Conservation (phyloP, 2,113 vertebrate genomes). For the Varanus salvator region DNA sequence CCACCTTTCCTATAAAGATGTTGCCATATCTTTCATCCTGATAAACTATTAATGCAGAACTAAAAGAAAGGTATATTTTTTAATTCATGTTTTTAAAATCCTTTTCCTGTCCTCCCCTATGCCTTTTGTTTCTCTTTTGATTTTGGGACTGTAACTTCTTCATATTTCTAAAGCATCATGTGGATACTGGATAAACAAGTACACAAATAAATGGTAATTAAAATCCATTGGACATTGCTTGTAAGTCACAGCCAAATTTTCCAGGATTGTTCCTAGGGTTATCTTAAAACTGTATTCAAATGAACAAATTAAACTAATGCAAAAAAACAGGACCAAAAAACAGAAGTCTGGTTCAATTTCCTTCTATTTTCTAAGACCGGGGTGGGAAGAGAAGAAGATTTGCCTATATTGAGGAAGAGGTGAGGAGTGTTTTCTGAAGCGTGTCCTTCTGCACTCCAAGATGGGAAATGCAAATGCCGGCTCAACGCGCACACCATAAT, state of each 20-base stretch:
- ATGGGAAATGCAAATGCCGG: constrained; percentile 38
- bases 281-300: not conserved
- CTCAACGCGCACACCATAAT: not conserved
- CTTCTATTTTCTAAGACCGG: constrained; percentile 1
- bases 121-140: too few species aligned
- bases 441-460: constrained; percentile 40
- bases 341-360: not conserved
- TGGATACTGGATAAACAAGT: not conserved
- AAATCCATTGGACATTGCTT: not conserved
- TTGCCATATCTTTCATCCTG: too few species aligned
- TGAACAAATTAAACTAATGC: not conserved
- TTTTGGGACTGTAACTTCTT: not conserved
- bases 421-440: constrained; percentile 36
- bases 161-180: not conserved
- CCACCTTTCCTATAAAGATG: too few species aligned
- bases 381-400: constrained; percentile 2
- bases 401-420: constrained; percentile 31
- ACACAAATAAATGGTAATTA: not conserved
- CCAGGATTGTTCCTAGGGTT: not conserved
- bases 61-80: too few species aligned
- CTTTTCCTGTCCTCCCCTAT: too few species aligned
- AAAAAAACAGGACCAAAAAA: not conserved
- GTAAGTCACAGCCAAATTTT: not conserved
- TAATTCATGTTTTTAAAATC: too few species aligned
- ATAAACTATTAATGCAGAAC: too few species aligned